phyloP scores from a whole-genome alignment of 2,113 vertebrate species.

The Pseudois nayaur region DNA sequence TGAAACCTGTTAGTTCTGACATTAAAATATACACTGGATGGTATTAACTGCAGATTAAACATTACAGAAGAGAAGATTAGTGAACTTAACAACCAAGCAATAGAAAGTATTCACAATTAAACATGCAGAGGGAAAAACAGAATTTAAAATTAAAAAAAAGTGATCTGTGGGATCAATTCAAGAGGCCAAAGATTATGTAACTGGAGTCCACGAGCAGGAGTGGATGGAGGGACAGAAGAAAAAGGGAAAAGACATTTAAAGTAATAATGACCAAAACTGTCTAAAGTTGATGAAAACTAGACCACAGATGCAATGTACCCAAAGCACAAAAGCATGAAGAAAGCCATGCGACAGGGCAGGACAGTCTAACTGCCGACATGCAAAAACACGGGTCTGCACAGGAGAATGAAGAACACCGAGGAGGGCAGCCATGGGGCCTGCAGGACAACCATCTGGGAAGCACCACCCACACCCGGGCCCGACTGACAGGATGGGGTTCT shows the following conservation, averaged over 20 bases:
- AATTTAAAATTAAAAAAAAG: neutral
- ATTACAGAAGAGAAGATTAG: neutral
- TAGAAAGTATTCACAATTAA: constrained; percentile 16
- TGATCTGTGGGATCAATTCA: neutral
- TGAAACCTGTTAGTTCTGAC: neutral
- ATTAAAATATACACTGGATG: neutral
- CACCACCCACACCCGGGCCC: neutral
- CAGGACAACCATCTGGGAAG: neutral
- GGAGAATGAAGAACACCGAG: neutral
- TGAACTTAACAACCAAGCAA: neutral
- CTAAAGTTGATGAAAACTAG: neutral
- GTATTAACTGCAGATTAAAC: neutral
- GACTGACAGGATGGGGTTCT: neutral
- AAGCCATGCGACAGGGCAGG: neutral
- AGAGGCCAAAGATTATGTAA: neutral
- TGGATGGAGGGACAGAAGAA: neutral
- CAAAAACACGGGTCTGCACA: neutral
- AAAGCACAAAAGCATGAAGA: neutral
- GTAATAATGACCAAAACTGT: neutral
- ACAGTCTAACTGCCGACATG: neutral
- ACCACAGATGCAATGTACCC: neutral
- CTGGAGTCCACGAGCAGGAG: neutral
- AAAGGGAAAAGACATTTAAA: neutral
- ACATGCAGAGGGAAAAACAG: neutral
- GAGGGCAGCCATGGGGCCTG: neutral